Conservation (phyloP, 2,888 invertebrate genomes). For the Orchesellides sinensis region DNA sequence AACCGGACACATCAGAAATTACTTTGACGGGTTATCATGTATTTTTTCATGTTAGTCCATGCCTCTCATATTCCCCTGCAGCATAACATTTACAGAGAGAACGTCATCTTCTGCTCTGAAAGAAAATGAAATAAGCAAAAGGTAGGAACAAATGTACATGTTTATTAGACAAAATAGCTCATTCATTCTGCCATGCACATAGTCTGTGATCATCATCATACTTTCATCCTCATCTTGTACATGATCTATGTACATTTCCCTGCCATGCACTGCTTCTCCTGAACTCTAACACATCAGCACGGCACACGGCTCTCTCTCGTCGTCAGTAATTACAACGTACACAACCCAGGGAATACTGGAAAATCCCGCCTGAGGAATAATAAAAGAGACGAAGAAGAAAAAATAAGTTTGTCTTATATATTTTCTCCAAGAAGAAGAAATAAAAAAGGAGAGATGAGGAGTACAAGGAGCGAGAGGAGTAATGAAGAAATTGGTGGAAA, state of each 20-base stretch:
- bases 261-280: constrained; percentile 45
- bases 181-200: not conserved
- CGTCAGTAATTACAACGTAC: constrained; percentile 63
- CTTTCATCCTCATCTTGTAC: constrained; percentile 56
- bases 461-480: constrained; percentile 69
- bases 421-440: constrained; percentile 24
- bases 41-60: not conserved
- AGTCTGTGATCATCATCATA: constrained; percentile 52
- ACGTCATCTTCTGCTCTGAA: not conserved
- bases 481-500: constrained; percentile 75
- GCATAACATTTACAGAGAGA: not conserved
- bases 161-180: not conserved
- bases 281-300: not conserved
- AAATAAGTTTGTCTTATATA: constrained; percentile 7
- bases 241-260: constrained; percentile 52
- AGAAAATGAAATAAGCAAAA: constrained; percentile 1
- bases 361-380: constrained; percentile 67
- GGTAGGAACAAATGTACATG: not conserved
- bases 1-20: constrained; percentile 41
- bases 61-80: not conserved
- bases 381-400: constrained; percentile 51
- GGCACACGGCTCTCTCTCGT: constrained; percentile 31
- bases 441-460: constrained; percentile 30
- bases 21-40: constrained; percentile 46
- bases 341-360: constrained; percentile 54